Percentiles rank a stretch among this genome's conserved stretches.
phyloP scores from a whole-genome alignment of 2,113 vertebrate genomes.

The Lasiurus cinereus region DNA sequence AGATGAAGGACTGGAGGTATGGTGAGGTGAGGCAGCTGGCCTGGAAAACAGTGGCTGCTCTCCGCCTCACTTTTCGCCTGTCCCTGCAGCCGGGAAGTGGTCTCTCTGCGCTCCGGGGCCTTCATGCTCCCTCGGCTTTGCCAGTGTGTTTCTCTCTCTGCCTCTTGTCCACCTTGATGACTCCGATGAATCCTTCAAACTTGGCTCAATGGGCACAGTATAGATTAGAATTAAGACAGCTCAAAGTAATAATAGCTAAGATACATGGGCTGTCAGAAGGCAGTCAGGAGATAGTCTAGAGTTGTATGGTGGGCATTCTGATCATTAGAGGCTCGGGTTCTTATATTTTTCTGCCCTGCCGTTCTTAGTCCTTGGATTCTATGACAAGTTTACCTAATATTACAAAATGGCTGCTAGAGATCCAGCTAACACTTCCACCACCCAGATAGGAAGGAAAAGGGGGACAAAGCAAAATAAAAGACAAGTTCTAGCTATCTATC shows the following conservation, averaged over 20 bases:
- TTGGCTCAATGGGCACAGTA: neutral
- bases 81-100: neutral
- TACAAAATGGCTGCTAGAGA: neutral
- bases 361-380: neutral
- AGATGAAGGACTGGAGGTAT: neutral
- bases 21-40: neutral
- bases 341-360: neutral
- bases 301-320: neutral
- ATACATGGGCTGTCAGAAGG: neutral
- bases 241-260: neutral
- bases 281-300: neutral
- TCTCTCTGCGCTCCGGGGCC: accelerated
- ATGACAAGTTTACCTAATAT: neutral
- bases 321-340: neutral
- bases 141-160: neutral
- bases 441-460: neutral
- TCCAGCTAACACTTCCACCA: neutral
- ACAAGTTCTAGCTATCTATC: neutral
- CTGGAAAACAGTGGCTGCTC: neutral
- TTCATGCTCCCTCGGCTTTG: neutral
- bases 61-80: neutral
- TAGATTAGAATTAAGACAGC: neutral
- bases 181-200: neutral
- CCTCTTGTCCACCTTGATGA: neutral
- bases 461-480: neutral